phyloP scores from a whole-genome alignment of 2,888 invertebrate genomes.

The Mythimna albipuncta region DNA sequence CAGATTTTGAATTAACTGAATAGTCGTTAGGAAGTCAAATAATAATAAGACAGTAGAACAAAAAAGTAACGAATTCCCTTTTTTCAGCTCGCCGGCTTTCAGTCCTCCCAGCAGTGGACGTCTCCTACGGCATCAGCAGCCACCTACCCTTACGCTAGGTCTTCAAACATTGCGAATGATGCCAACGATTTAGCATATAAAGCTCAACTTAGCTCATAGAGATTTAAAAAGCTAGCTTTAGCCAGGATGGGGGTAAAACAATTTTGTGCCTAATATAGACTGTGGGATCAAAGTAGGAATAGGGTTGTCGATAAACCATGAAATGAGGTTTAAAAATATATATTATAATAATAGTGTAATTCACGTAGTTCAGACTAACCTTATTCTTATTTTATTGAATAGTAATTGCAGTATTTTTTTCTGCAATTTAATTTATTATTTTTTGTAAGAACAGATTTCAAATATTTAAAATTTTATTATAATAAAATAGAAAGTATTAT shows the following conservation, averaged over 20 bases:
- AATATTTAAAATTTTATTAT: conserved; percentile 5
- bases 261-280: not conserved
- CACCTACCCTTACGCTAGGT: conserved; percentile 86
- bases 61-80: not conserved
- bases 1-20: rapidly evolving
- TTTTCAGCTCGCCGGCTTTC: conserved; percentile 81
- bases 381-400: conserved; percentile 12
- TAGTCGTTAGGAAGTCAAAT: too few relatives aligned
- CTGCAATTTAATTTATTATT: not conserved
- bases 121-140: conserved; percentile 83
- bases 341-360: too few relatives aligned
- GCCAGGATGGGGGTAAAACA: not conserved
- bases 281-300: conserved; percentile 1
- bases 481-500: conserved; percentile 27
- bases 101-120: conserved; percentile 85
- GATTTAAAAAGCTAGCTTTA: not conserved
- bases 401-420: not conserved
- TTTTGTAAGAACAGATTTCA: not conserved
- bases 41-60: not conserved
- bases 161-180: conserved; percentile 86
- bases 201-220: conserved; percentile 90
- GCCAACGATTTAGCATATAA: conserved; percentile 94
- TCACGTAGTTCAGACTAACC: not conserved
- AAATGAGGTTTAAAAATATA: too few relatives aligned
- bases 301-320: not conserved